Conservation (phyloP, 2,113 vertebrate genomes). For the Laticauda laticaudata region DNA sequence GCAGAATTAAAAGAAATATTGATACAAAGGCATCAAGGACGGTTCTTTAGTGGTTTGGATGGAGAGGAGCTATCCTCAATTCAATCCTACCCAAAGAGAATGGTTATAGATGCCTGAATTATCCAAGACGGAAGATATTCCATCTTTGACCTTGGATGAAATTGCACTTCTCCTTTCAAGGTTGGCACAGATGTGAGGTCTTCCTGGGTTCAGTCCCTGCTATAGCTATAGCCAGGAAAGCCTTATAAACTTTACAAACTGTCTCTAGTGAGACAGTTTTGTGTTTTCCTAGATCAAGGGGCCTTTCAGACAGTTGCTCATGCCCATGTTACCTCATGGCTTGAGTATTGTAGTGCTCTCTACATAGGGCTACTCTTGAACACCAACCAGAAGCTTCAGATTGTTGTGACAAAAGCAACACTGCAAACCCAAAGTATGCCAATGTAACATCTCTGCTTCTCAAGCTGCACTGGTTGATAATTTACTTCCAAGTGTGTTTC, state of each 20-base stretch:
- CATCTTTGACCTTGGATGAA: not conserved
- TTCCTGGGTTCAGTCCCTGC: not conserved
- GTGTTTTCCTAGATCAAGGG: not conserved
- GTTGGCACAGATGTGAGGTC: not conserved
- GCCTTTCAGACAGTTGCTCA: not conserved
- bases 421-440: not conserved
- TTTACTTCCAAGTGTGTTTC: not conserved
- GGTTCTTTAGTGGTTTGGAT: not conserved
- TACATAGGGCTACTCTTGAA: not conserved
- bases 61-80: not conserved
- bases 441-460: not conserved
- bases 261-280: not conserved
- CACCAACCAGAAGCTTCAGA: not conserved
- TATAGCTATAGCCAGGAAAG: not conserved
- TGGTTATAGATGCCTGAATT: not conserved
- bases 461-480: not conserved
- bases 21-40: not conserved
- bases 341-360: not conserved
- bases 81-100: too few relatives aligned
- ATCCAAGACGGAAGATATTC: not conserved
- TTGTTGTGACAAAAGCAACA: not conserved
- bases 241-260: not conserved
- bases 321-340: not conserved
- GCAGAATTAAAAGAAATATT: not conserved
- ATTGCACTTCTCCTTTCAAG: not conserved